A percentile compares a stretch with the other conserved stretches of the same genome.
Evolutionary conservation across 2,888 invertebrate species (phyloP).

Genomic region (Phania funesta): DNA sequence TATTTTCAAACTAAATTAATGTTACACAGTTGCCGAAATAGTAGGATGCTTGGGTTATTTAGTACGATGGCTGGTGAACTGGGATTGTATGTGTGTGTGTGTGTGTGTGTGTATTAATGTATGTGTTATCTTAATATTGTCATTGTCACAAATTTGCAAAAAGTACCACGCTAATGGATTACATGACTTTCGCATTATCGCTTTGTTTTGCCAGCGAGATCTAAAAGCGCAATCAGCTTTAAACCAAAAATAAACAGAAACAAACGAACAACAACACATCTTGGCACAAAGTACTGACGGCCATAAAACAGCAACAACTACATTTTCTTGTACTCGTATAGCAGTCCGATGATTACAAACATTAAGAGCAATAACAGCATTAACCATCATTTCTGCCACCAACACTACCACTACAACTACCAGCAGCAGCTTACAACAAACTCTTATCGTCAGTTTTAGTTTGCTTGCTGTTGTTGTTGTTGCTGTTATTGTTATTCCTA

Average conservation of each 20-base stretch:
- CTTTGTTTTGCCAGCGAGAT: constrained; percentile 78
- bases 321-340: neutral
- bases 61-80: neutral
- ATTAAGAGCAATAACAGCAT: constrained; percentile 30
- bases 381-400: constrained; percentile 25
- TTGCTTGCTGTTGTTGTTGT: constrained; percentile 23
- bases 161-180: constrained; percentile 79
- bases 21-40: constrained; percentile 17
- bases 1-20: constrained; percentile 23
- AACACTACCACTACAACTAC: constrained; percentile 1
- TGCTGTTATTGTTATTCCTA: constrained; percentile 39
- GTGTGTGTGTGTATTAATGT: constrained; percentile 68
- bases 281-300: constrained; percentile 29
- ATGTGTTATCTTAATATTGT: constrained; percentile 80
- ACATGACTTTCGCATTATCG: constrained; percentile 81
- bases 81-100: constrained; percentile 3
- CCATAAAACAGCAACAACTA: constrained; percentile 32
- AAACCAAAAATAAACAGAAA: constrained; percentile 33
- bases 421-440: constrained; percentile 32
- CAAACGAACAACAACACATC: constrained; percentile 19
- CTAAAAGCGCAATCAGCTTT: constrained; percentile 68
- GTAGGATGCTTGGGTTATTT: neutral
- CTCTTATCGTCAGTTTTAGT: constrained; percentile 56
- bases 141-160: constrained; percentile 81
- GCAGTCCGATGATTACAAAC: constrained; percentile 23